Evolutionary conservation across 2,888 invertebrate species (phyloP).

Genomic region (Diarsia rubi): DNA sequence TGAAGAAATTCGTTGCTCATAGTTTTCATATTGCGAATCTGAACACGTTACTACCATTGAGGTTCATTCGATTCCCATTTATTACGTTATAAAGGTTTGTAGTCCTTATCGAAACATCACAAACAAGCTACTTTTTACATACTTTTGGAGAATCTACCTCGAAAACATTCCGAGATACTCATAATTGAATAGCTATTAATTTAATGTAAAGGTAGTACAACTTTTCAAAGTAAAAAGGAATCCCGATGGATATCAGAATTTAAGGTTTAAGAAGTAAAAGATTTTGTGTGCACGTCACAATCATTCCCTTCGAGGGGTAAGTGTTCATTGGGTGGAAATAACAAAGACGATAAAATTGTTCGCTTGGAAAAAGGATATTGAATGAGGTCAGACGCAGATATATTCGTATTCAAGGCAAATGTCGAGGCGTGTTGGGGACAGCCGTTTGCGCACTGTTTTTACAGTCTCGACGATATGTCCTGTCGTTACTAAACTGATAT

Average conservation of each 20-base stretch:
- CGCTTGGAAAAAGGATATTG: slow-evolving; percentile 90
- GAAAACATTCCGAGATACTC: slow-evolving; percentile 3
- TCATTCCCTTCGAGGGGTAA: slow-evolving; percentile 86
- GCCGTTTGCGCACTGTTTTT: slow-evolving; percentile 84
- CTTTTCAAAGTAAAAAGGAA: slow-evolving; percentile 42
- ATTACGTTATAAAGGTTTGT: slow-evolving; percentile 77
- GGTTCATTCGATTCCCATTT: slow-evolving; percentile 80
- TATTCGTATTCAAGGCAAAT: slow-evolving; percentile 86
- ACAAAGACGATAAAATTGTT: slow-evolving; percentile 90
- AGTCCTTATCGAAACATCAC: slow-evolving; percentile 67
- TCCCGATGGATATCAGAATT: slow-evolving; percentile 53
- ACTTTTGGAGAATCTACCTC: not conserved
- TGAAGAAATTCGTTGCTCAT: slow-evolving; percentile 70
- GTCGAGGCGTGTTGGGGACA: slow-evolving; percentile 83
- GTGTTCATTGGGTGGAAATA: slow-evolving; percentile 89
- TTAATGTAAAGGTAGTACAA: slow-evolving; percentile 22
- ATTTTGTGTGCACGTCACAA: slow-evolving; percentile 86
- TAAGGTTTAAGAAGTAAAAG: slow-evolving; percentile 72
- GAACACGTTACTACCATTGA: slow-evolving; percentile 80
- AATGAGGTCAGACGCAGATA: slow-evolving; percentile 89
- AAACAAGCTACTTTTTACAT: slow-evolving; percentile 14
- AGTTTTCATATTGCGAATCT: slow-evolving; percentile 74
- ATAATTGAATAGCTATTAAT: slow-evolving; percentile 31
- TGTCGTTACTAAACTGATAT: slow-evolving; percentile 75
- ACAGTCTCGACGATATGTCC: slow-evolving; percentile 75